These are phyloP conservation scores for Takifugu flavidus DNA, from an alignment of 2,113 vertebrate species.

Conservation along the genomic window DNA sequence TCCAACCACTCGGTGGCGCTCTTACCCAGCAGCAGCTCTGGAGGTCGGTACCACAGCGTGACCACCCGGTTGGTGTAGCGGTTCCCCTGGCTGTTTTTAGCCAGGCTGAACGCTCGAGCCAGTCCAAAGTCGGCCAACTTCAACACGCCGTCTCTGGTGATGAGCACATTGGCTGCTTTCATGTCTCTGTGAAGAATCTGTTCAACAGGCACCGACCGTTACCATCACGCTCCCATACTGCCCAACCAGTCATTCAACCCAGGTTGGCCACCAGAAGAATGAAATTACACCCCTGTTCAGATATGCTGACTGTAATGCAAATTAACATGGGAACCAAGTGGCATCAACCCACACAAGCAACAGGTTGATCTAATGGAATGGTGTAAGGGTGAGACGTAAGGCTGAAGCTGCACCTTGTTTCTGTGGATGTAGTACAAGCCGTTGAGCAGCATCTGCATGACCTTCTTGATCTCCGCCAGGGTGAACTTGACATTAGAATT, in stretches of 20 bases:
- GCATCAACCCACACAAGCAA: too few relatives aligned
- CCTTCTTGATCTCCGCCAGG: constrained; percentile 94
- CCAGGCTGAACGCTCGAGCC: constrained; percentile 94
- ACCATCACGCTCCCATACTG: too few relatives aligned
- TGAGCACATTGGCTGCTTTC: constrained; percentile 97
- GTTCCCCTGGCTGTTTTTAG: constrained; percentile 97
- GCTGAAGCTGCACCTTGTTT: constrained; percentile 84
- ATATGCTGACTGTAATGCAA: too few relatives aligned
- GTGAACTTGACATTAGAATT: constrained; percentile 96
- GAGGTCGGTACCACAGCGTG: constrained; percentile 95
- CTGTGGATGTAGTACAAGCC: constrained; percentile 98
- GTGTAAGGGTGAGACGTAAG: too few relatives aligned
- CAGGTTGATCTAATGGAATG: too few relatives aligned
- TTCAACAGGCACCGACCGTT: neutral
- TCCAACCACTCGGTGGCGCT: neutral
- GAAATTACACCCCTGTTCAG: too few relatives aligned
- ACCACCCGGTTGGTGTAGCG: constrained; percentile 97
- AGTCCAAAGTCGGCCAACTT: constrained; percentile 96
- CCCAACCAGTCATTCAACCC: too few relatives aligned
- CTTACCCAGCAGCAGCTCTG: constrained; percentile 92
- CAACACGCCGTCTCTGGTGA: constrained; percentile 92
- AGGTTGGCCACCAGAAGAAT: too few relatives aligned
- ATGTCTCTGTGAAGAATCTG: constrained; percentile 98
- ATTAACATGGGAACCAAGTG: too few relatives aligned
- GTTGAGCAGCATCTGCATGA: constrained; percentile 98